Base-by-base conservation (phyloP, 2,113 vertebrate genomes). In the Thryonomys swinderianus region DNA sequence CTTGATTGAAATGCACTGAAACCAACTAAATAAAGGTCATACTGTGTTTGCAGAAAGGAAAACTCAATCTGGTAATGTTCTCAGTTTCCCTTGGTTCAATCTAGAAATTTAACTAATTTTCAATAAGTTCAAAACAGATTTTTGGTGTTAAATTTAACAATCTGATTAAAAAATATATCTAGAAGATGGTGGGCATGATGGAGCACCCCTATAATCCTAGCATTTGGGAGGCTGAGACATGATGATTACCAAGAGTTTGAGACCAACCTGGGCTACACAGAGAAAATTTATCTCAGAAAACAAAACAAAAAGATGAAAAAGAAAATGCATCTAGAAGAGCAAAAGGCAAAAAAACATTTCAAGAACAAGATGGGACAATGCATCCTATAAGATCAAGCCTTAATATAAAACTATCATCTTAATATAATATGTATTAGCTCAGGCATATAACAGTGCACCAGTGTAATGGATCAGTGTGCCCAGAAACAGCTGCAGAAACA, bases 311-410 rank as follows among this genome's bases (percentile, higher is more conserved):
- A 74, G 16, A 30, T 2, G 14, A 76, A 48, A 76, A 48, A 11
- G 51, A 91, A 91, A 48, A n/a, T 59, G 76, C 37, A 20, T 88
- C 59, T 64, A 55, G 16, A 95, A 91, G 74, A 95, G 45, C 16
- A 86, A 81, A 86, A 7, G 55, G 20, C 8, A 81, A 45, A 37
- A 42, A 81, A 85, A 91, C 34, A 79, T 66, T 73, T 85, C 14
- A 91, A 86, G 55, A 88, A 71, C 13, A 48, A n/a, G 12, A 53
- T 3, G 9, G 59, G 27, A 17, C 11, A 2, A 48, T 83, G 13
- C 8, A 61, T 51, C 0, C n/a, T 25, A 21, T 78, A 34, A 90
- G 71, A 66, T 51, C 21, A 88, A 95, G 18, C 37, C 42, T 40
- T 83, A 92, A 48, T 0, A 20, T 30, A 64, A 86, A 90, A 34